Evolutionary conservation across 2,113 vertebrate genomes (phyloP).

Genomic region (Leptosomus discolor): DNA sequence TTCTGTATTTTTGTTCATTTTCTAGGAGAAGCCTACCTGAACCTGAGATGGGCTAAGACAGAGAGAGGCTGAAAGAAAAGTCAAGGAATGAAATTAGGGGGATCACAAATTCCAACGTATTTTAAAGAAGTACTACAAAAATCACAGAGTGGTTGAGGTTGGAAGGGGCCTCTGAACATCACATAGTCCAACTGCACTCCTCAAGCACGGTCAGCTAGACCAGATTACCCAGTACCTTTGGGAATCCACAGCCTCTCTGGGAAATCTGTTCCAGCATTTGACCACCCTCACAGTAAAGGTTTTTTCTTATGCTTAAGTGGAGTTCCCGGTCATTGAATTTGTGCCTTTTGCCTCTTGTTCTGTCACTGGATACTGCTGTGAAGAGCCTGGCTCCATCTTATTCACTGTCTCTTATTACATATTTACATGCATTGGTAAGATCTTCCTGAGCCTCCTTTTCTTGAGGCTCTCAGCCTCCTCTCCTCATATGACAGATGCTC

Average conservation of each 20-base stretch:
- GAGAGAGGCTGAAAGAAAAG: neutral
- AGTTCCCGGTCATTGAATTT: neutral
- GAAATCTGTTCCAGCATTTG: neutral
- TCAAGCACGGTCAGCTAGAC: neutral
- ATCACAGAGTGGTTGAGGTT: neutral
- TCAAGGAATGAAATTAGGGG: neutral
- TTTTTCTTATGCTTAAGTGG: neutral
- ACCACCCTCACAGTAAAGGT: neutral
- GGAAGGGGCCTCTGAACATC: neutral
- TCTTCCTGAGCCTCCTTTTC: neutral
- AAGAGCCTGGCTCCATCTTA: neutral
- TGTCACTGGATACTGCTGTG: accelerated
- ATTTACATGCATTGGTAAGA: neutral
- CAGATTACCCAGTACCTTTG: neutral
- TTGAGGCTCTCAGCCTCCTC: neutral
- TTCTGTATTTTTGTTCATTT: neutral
- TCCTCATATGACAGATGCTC: neutral
- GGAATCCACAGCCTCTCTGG: neutral
- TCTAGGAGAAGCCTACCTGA: neutral
- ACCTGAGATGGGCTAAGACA: neutral
- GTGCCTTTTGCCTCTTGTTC: neutral
- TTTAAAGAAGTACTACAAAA: neutral
- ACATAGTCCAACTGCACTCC: neutral
- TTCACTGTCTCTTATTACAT: neutral
- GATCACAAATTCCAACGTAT: neutral